A percentile compares a stretch with the other conserved stretches of the same genome.
These are phyloP conservation scores for Corythoichthys intestinalis DNA, from an alignment of 2,113 vertebrate species.

Conservation along the genomic window DNA sequence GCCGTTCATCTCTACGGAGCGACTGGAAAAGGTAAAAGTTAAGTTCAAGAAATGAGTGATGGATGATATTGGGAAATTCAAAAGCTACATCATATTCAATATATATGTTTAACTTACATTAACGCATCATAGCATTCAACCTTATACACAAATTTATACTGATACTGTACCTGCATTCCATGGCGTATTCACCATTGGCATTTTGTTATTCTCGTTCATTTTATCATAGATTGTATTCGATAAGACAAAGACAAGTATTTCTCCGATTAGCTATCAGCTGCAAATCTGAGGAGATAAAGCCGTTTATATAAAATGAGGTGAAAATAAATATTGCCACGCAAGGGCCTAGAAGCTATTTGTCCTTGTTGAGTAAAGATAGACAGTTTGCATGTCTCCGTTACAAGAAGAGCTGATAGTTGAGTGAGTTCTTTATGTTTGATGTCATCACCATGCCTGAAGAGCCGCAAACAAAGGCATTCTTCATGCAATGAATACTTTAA, in stretches of 20 bases:
- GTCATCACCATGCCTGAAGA: conserved; percentile 33
- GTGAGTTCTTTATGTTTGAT: conserved; percentile 42
- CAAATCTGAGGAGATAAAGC: conserved; percentile 40
- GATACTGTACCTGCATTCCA: conserved; percentile 5
- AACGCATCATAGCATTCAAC: not conserved
- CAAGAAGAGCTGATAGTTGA: conserved; percentile 47
- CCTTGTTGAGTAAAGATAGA: conserved; percentile 58
- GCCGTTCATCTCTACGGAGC: conserved; percentile 92
- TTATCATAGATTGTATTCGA: conserved; percentile 38
- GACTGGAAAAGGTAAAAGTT: conserved; percentile 62
- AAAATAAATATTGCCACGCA: conserved; percentile 45
- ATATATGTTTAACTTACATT: not conserved
- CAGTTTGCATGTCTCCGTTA: conserved; percentile 45
- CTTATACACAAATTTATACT: not conserved
- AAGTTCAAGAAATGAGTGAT: not conserved
- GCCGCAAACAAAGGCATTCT: conserved; percentile 53
- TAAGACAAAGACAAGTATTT: conserved; percentile 40
- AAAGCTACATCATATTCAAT: no score
- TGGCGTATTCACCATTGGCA: not conserved
- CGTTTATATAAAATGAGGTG: conserved; percentile 41
- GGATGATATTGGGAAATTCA: not conserved
- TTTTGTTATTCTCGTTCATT: conserved; percentile 35
- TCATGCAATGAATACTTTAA: conserved; percentile 45
- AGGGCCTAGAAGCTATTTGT: conserved; percentile 53
- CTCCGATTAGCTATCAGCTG: conserved; percentile 25